Evolutionary conservation across 2,113 vertebrate genomes (phyloP), one percentile per base, ranked within the genome.

Genomic region (Dromas ardeola): DNA sequence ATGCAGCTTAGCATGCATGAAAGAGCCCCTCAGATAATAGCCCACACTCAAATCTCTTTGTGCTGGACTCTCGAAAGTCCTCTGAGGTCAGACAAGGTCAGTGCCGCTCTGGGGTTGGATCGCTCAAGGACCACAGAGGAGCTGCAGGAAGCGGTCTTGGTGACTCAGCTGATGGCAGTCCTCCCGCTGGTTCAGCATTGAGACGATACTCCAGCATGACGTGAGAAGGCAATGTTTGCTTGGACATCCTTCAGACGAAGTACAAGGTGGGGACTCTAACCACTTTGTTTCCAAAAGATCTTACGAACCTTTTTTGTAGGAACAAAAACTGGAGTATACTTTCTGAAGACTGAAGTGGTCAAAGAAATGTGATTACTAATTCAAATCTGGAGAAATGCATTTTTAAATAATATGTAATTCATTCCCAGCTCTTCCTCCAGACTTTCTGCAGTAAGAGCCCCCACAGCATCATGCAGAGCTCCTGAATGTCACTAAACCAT

Each of bases 141-240:
- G 77, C 73, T 85, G 70, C 73, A 91, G 95, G 93, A 95, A 92
- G 86, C 0, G 5, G 40, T 82, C 83, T 85, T 59, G 49, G 83
- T 95, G 95, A 95, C 61, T 94, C 86, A 89, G 77, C 65, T 85
- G 91, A 69, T 55, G 83, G 83, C 56, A 76, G 16, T 91, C 38
- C 76, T 89, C 52, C 73, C 3, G 2, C 86, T 85, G 69, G 61
- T 27, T 95, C 88, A 92, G 83, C 72, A 49, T 0, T 36, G 77
- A 92, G 77, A 29, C 0, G 0, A 55, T 84, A 52, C 34, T 38
- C 32, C 45, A 81, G 77, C 9, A 6, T 4, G 23, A 76, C 0
- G 0, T 52, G 53, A 80, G 62, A 85, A 79, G 58, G 73, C 62
- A 66, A 21, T 43, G 49, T 43, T 80, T 89, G 69, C 91, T 65